phyloP scores from a whole-genome alignment of 2,888 invertebrate genomes.

The Trimorus sp. region DNA sequence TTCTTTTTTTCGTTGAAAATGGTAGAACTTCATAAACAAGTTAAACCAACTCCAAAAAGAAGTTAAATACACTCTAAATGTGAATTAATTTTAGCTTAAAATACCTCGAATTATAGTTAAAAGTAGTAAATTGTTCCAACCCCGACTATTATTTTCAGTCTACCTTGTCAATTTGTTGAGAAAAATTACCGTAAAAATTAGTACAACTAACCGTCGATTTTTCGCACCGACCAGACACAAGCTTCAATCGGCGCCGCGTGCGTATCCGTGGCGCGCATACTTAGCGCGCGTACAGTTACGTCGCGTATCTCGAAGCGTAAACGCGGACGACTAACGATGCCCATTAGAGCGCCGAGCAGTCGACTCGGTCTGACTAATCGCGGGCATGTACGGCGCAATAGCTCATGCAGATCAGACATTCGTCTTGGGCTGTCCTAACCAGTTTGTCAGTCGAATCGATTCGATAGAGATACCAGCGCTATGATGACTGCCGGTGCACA shows the following conservation, averaged over 20 bases:
- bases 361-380: conserved; percentile 78
- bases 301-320: conserved; percentile 53
- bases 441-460: conserved; percentile 80
- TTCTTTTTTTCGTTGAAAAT: no score
- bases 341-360: conserved; percentile 78
- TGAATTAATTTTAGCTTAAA: no score
- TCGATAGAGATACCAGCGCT: conserved; percentile 78
- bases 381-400: conserved; percentile 77
- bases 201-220: background rate
- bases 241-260: conserved; percentile 35
- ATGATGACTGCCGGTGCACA: conserved; percentile 71
- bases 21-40: no score
- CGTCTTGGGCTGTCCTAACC: conserved; percentile 78
- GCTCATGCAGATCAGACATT: conserved; percentile 79
- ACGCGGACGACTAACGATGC: conserved; percentile 77
- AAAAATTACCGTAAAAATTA: background rate
- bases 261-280: conserved; percentile 38
- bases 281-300: conserved; percentile 49
- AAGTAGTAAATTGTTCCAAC: no score
- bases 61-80: no score
- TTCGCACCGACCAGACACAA: background rate
- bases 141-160: background rate
- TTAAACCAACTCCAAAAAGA: no score
- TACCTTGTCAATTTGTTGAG: background rate
- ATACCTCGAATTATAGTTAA: no score